Base-by-base conservation (phyloP, 2,888 invertebrate genomes). In the Athalia cordata region DNA sequence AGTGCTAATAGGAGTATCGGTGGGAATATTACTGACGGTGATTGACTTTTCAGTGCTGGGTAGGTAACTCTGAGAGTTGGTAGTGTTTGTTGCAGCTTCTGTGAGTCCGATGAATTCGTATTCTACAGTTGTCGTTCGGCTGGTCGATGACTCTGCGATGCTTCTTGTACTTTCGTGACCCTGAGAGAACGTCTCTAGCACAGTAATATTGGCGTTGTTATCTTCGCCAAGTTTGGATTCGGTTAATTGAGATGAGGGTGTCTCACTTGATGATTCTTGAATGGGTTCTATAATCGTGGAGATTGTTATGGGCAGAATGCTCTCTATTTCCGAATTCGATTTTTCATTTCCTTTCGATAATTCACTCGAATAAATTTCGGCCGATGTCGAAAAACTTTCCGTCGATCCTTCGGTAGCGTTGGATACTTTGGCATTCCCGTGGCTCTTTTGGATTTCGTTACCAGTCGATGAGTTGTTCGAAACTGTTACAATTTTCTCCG, bases 41-140 rank as follows among this genome's bases (percentile, higher is more conserved):
- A 52, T 43, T 15, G 7, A 13, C n/a, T 13, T 47, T 4, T 72
- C 57, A 11, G 80, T 68, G 66, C 57, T 79, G 4, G 72, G 29
- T 47, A 77, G 57, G 57, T 79, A 78, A 64, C 72, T 77, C 50
- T 77, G 76, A 0, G 79, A 70, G 8, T 15, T 70, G 5, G 82
- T 81, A 7, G 81, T 78, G 72, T n/a, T 47, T 15, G 8, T 5
- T 72, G 11, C 72, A n/a, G n/a, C n/a, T 4, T 88, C 87, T 49
- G 86, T 86, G 0, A 89, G 81, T 0, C 84, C 86, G 3, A 89
- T 83, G 66, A 89, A 88, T 55, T 87, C 87, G 82, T 87, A 88
- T 76, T 87, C 85, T 47, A 88, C 80, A 8, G 78, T 80, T 0
- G 85, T 83, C 0, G 86, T 82, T 43, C 45, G 62, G n/a, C n/a